phyloP scores from a whole-genome alignment of 2,113 vertebrate genomes.

The Maccullochella peelii region DNA sequence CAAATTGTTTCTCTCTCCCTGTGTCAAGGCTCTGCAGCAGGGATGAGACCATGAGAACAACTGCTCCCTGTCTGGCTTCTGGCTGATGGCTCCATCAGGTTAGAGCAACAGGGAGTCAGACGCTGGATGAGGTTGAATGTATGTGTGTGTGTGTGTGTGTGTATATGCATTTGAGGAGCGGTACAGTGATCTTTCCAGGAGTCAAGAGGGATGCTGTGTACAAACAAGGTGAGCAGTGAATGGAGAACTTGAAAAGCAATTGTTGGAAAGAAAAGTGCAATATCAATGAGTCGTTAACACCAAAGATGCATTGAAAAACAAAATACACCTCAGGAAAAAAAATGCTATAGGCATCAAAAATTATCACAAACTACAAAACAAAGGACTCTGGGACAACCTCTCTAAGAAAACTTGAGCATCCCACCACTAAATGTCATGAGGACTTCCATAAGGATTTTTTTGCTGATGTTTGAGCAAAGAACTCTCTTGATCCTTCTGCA shows the following conservation, averaged over 20 bases:
- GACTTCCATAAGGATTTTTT: background rate
- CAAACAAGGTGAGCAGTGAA: conserved; percentile 22
- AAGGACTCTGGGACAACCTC: background rate
- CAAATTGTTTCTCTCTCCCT: conserved; percentile 81
- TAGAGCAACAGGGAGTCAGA: conserved; percentile 72
- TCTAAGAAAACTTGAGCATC: background rate
- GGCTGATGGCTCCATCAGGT: conserved; percentile 81
- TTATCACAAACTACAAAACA: background rate
- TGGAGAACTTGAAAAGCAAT: conserved; percentile 1
- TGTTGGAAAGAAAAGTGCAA: background rate
- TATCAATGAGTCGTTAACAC: background rate
- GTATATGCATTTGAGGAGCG: conserved; percentile 6
- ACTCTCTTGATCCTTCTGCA: background rate
- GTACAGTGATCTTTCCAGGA: conserved; percentile 36
- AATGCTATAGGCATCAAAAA: background rate
- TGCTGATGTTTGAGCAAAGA: background rate
- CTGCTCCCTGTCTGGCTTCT: conserved; percentile 69
- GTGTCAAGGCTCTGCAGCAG: conserved; percentile 65
- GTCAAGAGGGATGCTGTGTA: conserved; percentile 14
- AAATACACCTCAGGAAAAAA: background rate
- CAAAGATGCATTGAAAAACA: background rate
- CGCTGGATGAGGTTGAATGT: conserved; percentile 32
- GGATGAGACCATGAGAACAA: conserved; percentile 74
- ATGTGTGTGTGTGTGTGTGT: conserved; percentile 18
- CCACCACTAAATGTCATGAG: background rate